These are phyloP conservation scores for Heliornis fulica DNA, from an alignment of 2,113 vertebrate genomes.

Conservation along the genomic window DNA sequence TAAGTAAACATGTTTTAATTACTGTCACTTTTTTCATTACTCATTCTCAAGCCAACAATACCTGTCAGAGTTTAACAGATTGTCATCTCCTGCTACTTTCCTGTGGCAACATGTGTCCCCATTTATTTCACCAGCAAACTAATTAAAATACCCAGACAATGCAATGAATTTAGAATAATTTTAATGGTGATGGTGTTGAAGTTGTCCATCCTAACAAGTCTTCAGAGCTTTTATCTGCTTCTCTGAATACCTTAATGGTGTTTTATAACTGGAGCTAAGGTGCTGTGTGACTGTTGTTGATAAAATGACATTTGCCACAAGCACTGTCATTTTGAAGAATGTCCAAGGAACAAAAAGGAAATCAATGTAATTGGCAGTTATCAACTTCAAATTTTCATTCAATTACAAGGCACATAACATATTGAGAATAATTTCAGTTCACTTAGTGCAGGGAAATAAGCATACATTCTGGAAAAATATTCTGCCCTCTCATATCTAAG, in stretches of 20 bases:
- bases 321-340: conserved; percentile 49
- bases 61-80: conserved; percentile 70
- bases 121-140: conserved; percentile 5
- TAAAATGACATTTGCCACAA: conserved; percentile 27
- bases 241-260: not conserved
- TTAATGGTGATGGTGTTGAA: not conserved
- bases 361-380: conserved; percentile 66
- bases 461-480: not conserved
- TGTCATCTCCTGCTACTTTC: conserved; percentile 53
- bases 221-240: not conserved
- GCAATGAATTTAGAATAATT: not conserved
- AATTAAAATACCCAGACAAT: conserved; percentile 13
- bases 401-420: conserved; percentile 15
- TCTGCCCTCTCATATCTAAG: not conserved
- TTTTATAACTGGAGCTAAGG: not conserved
- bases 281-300: not conserved
- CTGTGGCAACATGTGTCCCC: not conserved
- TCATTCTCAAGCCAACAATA: conserved; percentile 58
- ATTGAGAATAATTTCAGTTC: conserved; percentile 51
- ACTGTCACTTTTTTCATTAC: conserved; percentile 62
- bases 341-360: conserved; percentile 57
- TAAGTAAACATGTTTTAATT: conserved; percentile 75
- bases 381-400: conserved; percentile 57
- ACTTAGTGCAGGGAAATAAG: not conserved
- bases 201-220: not conserved